A percentile compares a stretch with the other conserved stretches of the same genome.
Conservation (phyloP, 2,113 vertebrate genomes). For the Ariopsis seemanni region DNA sequence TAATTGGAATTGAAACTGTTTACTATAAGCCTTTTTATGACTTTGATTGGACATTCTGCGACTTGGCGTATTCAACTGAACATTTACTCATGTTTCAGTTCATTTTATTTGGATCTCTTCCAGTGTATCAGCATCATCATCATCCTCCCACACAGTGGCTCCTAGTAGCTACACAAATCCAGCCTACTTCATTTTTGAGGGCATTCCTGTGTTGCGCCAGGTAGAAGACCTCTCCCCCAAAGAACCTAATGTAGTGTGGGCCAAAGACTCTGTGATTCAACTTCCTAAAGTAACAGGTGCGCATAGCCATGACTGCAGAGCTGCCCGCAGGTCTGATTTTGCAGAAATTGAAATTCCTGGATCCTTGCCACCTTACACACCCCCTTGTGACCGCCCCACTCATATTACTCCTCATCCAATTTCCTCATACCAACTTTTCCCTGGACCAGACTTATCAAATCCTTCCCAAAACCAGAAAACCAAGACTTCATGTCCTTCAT, state of each 20-base stretch:
- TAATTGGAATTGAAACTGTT: constrained; percentile 4
- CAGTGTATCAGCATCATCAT: constrained; percentile 66
- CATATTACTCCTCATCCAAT: constrained; percentile 51
- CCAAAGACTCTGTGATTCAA: constrained; percentile 70
- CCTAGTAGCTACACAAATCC: constrained; percentile 82
- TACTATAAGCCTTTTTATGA: background rate
- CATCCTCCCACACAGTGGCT: constrained; percentile 62
- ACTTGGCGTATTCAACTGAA: background rate
- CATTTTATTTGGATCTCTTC: background rate
- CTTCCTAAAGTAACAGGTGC: constrained; percentile 68
- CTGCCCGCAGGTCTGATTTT: constrained; percentile 71
- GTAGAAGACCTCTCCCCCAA: constrained; percentile 55
- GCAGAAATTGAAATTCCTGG: constrained; percentile 80
- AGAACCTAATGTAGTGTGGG: constrained; percentile 67
- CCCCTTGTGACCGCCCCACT: constrained; percentile 52
- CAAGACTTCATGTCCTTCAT: constrained; percentile 55
- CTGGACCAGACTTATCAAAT: constrained; percentile 62
- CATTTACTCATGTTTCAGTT: background rate
- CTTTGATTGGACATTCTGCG: background rate
- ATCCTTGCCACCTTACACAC: constrained; percentile 61
- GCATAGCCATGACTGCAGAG: constrained; percentile 59
- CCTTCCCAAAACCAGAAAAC: constrained; percentile 55
- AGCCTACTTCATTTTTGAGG: constrained; percentile 86
- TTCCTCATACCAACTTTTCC: constrained; percentile 78
- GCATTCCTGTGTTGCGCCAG: constrained; percentile 61